Base-by-base conservation (phyloP, 2,888 invertebrate genomes). In the Spatulosminthurus flaviceps region DNA sequence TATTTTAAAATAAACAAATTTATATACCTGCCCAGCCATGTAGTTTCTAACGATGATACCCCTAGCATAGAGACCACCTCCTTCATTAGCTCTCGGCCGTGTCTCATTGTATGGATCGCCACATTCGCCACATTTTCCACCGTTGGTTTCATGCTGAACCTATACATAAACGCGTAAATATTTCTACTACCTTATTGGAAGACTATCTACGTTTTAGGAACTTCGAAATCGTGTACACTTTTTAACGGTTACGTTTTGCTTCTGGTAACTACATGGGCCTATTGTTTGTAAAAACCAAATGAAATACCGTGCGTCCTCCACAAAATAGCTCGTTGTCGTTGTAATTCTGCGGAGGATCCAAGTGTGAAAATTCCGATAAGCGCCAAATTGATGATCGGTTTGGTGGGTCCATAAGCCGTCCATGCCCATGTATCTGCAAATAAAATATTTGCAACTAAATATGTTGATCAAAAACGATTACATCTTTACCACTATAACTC, bases 281-380 rank as follows among this genome's bases (percentile, higher is more conserved):
- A 64, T 19, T 64, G n/a, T 28, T 1, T 13, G 64, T 11, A 16
- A n/a, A 28, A 51, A 60, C 0, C 7, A 29, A 13, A 28, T 11
- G 13, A 43, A 22, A 7, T 74, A 74, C 74, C 16, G 42, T 9
- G 0, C 42, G 21, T 22, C 84, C 84, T 0, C 84, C 83, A 78
- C 83, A 83, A 61, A 78, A 82, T 13, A 81, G 42, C 75, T 82
- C 77, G 74, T 80, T 81, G 64, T 84, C 83, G 41, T 83, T 79
- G 42, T 79, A 84, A 71, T 84, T 81, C 7, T 74, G 19, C 4
- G 29, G 26, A 7, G 83, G 81, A 21, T 82, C 79, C 60, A 64
- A 81, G 2, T 74, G 24, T 0, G 51, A 22, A 43, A 79, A 84
- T 75, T 83, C 83, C 0, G 78, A 79, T 29, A 79, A 61, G 72